Evolutionary conservation across 2,888 invertebrate genomes (phyloP), one percentile per base, ranked within the genome.

Genomic region (Cosmopolites sordidus): DNA sequence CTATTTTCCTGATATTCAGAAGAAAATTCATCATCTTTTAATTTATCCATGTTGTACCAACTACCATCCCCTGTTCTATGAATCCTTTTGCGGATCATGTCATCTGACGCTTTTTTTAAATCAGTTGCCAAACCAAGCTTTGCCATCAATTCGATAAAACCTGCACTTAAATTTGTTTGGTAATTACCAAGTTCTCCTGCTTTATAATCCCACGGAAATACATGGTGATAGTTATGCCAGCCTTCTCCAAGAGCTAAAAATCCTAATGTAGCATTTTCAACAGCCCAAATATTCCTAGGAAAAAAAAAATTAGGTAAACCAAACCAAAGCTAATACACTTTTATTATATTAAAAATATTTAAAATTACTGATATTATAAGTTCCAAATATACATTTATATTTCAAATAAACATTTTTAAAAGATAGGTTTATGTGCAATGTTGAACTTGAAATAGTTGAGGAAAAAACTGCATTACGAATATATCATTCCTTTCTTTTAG

Each of bases 211-310:
- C 90, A 91, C 0, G 93, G 93, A 73, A 94, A 94, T 0, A 87
- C 86, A 74, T 94, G 94, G 71, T 94, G 94, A 73, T 91, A 94
- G 75, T 94, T 94, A 76, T 94, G 94, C 88, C 91, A 95, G 2
- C 94, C 94, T 73, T 92, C 92, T 0, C 92, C 92, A 73, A 89
- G 77, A 0, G 89, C 83, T 16, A 84, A 66, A 0, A 87, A 65
- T 0, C 91, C 83, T 0, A 94, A 92, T 0, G 77, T 71, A 56
- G 80, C 75, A 69, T 90, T 93, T 73, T 95, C 87, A 0, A 80
- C 75, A 0, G 95, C 92, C 72, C 83, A 86, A 64, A 94, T 87
- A 68, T 78, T 76, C 62, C 91, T 89, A 73, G 90, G 83, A 0
- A 93, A 92, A 1, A 78, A 74, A 60, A 79, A n/a, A n/a, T n/a